Percentiles rank a stretch among this genome's conserved stretches.
Conservation (phyloP, 2,113 vertebrate genomes). For the Fulmarus glacialis region DNA sequence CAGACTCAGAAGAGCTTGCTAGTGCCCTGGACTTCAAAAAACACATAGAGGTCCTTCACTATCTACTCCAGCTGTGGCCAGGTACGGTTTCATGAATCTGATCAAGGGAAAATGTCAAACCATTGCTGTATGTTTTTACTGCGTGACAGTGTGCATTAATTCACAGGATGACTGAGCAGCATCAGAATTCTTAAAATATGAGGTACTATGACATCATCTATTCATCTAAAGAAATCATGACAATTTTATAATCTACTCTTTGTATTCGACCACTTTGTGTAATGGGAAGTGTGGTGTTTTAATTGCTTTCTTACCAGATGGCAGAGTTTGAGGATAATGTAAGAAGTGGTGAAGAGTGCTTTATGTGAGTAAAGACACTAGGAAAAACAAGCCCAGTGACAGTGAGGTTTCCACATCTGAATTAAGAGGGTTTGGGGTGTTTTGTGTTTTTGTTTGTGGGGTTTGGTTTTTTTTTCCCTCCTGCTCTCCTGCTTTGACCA, state of each 20-base stretch:
- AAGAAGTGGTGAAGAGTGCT: background rate
- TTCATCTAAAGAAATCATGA: background rate
- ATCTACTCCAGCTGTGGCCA: constrained; percentile 97
- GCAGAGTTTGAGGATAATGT: background rate
- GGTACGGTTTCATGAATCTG: constrained; percentile 73
- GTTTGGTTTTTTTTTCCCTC: too few relatives aligned
- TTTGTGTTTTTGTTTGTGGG: background rate
- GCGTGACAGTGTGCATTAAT: background rate
- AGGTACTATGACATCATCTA: background rate
- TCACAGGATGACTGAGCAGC: background rate
- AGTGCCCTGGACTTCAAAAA: constrained; percentile 98
- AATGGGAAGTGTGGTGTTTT: background rate
- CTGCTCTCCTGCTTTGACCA: background rate
- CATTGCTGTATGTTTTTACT: background rate
- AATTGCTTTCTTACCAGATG: background rate
- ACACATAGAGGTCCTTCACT: constrained; percentile 98
- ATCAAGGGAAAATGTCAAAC: background rate
- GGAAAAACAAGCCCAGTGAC: background rate
- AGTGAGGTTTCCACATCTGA: background rate
- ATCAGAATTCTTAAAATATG: background rate
- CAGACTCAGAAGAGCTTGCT: constrained; percentile 95
- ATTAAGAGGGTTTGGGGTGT: background rate
- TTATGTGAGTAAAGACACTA: background rate
- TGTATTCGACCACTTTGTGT: background rate
- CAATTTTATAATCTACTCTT: background rate